These are phyloP conservation scores for Pseudomyrmex sp. DNA, from an alignment of 1,140 invertebrate species.

Conservation along the genomic window DNA sequence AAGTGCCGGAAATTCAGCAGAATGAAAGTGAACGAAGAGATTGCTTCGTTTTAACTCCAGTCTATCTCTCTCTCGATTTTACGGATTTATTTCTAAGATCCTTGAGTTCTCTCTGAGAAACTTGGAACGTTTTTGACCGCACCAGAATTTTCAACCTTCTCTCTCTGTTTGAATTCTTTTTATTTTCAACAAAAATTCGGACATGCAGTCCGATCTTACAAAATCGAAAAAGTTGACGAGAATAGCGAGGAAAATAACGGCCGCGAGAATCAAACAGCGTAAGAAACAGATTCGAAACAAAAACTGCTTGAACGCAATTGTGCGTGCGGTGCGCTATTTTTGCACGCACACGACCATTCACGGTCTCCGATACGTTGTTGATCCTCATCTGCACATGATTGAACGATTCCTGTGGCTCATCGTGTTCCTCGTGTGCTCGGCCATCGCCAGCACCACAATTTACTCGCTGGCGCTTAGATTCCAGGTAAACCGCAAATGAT, in stretches of 20 bases:
- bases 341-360: constrained; percentile 48
- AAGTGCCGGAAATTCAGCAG: background rate
- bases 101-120: background rate
- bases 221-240: constrained; percentile 17
- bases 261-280: background rate
- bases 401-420: constrained; percentile 50
- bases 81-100: background rate
- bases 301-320: background rate
- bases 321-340: constrained; percentile 1
- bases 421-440: constrained; percentile 12
- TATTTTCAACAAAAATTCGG: background rate
- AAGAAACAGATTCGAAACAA: background rate
- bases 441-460: constrained; percentile 24
- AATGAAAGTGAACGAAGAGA: constrained; percentile 23
- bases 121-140: too few relatives aligned
- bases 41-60: background rate
- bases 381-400: constrained; percentile 30
- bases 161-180: background rate
- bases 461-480: constrained; percentile 6
- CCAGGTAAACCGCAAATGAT: constrained; percentile 45
- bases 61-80: background rate
- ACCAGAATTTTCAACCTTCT: background rate
- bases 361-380: constrained; percentile 31
- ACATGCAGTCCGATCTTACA: background rate
- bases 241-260: background rate